Percentiles rank a stretch among this genome's conserved stretches.
Evolutionary conservation across 2,888 invertebrate species (phyloP).

Genomic region (Disparrhopalites patrizii): DNA sequence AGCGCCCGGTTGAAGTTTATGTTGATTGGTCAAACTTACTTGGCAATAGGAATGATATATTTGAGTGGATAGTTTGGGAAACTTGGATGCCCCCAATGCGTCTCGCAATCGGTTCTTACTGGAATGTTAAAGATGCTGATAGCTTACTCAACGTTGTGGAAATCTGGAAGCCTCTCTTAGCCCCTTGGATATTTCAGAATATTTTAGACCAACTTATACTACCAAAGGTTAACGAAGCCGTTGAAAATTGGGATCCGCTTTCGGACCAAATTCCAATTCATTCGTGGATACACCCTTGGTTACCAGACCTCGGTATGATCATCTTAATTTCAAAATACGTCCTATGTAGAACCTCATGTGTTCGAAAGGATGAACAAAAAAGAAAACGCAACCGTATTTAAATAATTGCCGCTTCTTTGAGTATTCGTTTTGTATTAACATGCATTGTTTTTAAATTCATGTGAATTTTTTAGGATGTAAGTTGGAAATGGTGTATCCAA

Average conservation of each 20-base stretch:
- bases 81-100: constrained; percentile 82
- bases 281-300: constrained; percentile 96
- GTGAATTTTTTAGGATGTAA: constrained; percentile 51
- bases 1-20: constrained; percentile 59
- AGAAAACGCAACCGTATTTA: too few species aligned
- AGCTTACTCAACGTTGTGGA: constrained; percentile 74
- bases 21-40: constrained; percentile 40
- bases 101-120: constrained; percentile 61
- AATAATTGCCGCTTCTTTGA: too few species aligned
- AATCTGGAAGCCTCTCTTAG: constrained; percentile 74
- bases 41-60: constrained; percentile 56
- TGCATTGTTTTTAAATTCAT: constrained; percentile 11
- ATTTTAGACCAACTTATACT: constrained; percentile 76
- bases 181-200: constrained; percentile 77
- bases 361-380: too few species aligned
- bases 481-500: constrained; percentile 70
- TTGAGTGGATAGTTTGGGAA: constrained; percentile 82
- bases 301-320: constrained; percentile 67
- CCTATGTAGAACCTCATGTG: not conserved
- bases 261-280: constrained; percentile 93
- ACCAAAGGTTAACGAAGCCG: constrained; percentile 66
- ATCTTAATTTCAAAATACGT: not conserved
- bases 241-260: constrained; percentile 90
- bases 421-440: constrained; percentile 1
- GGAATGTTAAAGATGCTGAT: constrained; percentile 78